Evolutionary conservation across 30 jellyfish, hydroid and myxozoan species (phyloP), one percentile per base, ranked within the genome.

Genomic region (Chrysaora quinquecirrha): DNA sequence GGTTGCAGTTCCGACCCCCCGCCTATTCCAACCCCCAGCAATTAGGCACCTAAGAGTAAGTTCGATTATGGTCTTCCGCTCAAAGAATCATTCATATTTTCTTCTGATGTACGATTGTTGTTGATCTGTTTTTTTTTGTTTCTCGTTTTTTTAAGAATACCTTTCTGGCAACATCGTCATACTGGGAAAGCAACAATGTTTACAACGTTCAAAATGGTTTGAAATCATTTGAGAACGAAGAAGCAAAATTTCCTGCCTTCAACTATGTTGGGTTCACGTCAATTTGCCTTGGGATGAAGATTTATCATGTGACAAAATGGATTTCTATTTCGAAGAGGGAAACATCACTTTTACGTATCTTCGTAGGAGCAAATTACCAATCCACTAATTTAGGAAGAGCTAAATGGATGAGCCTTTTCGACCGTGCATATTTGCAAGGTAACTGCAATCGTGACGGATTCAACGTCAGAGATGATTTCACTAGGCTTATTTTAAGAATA

Each of bases 171-270:
- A 14, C 35, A 11, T 70, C 78, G 24, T 77, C 30, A 11, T 38
- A 52, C 19, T 83, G 94, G 94, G 34, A 54, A 61, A 83, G 19
- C 30, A 60, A 30, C 64, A 50, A 14, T 0, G 72, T 58, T 1
- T 69, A 30, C 73, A 50, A 81, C 46, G 76, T 35, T 6, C 69
- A 56, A 7, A 73, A 71, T 49, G 79, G 85, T 72, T 27, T 58
- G 65, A 46, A 35, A 6, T 64, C 94, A 1, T 73, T 71, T 28
- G 28, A 56, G 47, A 67, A 43, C 11, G 73, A 67, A 1, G 94
- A 83, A 30, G 94, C 87, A 49, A 83, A 83, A 68, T 83, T 83
- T 62, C 69, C 69, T 7, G 94, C 87, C 31, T 83, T 58, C 76
- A 52, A 52, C 48, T 35, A 10, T 2, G 43, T 83, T 23, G 25